A percentile compares a stretch with the other conserved stretches of the same genome.
Evolutionary conservation across 35 echinoderm and acorn worm genomes (phyloP).

Genomic region (Patiria miniata): DNA sequence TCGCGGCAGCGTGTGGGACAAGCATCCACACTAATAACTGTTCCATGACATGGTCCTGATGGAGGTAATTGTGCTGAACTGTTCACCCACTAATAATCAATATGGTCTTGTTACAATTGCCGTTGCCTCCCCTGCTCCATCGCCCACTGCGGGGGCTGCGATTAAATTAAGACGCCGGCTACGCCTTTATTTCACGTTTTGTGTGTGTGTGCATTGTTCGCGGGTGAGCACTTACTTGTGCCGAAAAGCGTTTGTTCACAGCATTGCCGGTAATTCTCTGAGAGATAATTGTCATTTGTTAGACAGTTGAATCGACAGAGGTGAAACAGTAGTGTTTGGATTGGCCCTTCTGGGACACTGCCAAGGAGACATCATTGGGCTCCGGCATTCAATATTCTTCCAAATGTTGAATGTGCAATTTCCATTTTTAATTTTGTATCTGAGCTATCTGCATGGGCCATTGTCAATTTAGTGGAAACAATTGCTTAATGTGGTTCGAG

Average conservation of each 20-base stretch:
- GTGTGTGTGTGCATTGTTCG: too few species aligned
- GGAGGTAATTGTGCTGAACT: not conserved
- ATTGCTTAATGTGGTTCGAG: too few species aligned
- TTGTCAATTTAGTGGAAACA: too few species aligned
- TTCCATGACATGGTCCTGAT: slow-evolving; percentile 1
- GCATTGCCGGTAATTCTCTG: not conserved
- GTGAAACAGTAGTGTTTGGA: too few species aligned
- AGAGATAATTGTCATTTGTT: too few species aligned
- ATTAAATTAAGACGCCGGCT: slow-evolving; percentile 1
- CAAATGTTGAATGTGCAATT: too few species aligned
- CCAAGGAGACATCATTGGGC: too few species aligned
- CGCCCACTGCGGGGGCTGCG: not conserved
- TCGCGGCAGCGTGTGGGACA: not conserved
- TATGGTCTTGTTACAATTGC: slow-evolving; percentile 25
- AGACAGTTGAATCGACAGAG: too few species aligned
- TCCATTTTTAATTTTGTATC: too few species aligned
- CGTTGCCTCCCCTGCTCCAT: not conserved
- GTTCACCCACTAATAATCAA: slow-evolving; percentile 9
- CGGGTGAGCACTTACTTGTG: not conserved
- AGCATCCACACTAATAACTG: not conserved
- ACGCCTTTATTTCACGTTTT: not conserved
- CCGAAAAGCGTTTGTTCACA: not conserved
- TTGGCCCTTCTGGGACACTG: too few species aligned
- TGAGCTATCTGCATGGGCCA: too few species aligned
- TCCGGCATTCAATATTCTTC: too few species aligned